Evolutionary conservation across 2,113 vertebrate genomes (phyloP), one percentile per base, ranked within the genome.

Genomic region (Melanotaenia duboulayi): DNA sequence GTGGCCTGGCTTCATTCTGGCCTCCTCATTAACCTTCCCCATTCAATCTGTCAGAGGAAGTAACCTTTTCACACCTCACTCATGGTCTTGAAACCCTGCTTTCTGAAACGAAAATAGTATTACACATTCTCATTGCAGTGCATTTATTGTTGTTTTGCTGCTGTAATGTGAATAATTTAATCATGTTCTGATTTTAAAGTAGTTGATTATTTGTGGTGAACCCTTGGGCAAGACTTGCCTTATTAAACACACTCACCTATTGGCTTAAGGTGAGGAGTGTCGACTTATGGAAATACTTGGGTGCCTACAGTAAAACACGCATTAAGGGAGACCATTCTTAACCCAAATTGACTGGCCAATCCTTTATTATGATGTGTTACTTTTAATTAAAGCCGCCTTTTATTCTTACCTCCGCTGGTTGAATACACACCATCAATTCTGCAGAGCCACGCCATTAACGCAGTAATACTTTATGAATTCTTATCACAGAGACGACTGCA

Each of bases 11-110:
- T 60, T 75, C 59, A 67, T 76, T 72, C 72, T 71, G 73, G 80
- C 69, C 78, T 76, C 20, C 81, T 87, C 84, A 92, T 90, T 92
- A 92, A 90, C 87, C 87, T 86, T 83, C 81, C 70, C 20, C 40
- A 51, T 85, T 87, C 84, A 72, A 74, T 87, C 83, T 78, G 74
- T 86, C 84, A 88, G 81, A 79, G 71, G 66, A 79, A 60, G 65
- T 85, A 86, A 89, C 89, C 90, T 90, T 92, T 90, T 79, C 86
- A 78, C 70, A 58, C 37, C 75, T 87, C 84, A 74, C 69, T 86
- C 83, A 64, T 19, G 37, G 79, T 76, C 60, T 69, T 28, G 50
- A 80, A 75, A 55, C 42, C 48, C 71, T 65, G 64, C 80, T 86
- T 79, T 78, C 70, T 70, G 58, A 72, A 6, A 17, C 39, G 74